Evolutionary conservation across 2,888 invertebrate genomes (phyloP).

Genomic region (Nebria brevicollis): DNA sequence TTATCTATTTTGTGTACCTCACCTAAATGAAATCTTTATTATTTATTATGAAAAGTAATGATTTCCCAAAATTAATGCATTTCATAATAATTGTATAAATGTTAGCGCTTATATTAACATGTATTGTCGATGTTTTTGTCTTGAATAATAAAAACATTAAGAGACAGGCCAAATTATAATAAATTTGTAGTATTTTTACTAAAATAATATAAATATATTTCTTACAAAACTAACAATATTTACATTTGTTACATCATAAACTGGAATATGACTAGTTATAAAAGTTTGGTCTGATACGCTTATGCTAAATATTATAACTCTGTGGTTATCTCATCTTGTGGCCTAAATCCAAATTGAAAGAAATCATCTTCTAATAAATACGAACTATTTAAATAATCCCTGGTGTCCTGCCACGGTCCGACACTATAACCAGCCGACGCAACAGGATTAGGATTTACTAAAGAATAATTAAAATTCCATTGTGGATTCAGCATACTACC

Average conservation of each 20-base stretch:
- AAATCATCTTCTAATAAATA: slow-evolving; percentile 83
- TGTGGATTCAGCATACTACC: slow-evolving; percentile 63
- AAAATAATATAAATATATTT: slow-evolving; percentile 44
- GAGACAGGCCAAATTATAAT: not conserved
- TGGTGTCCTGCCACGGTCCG: slow-evolving; percentile 61
- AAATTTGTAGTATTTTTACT: slow-evolving; percentile 11
- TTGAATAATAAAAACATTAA: not conserved
- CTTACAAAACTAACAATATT: slow-evolving; percentile 40
- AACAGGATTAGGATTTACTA: slow-evolving; percentile 52
- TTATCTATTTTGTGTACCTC: too few species aligned
- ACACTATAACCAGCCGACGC: slow-evolving; percentile 64
- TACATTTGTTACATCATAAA: slow-evolving; percentile 47
- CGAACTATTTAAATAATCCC: slow-evolving; percentile 65
- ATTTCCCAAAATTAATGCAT: too few species aligned
- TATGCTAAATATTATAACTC: slow-evolving; percentile 69
- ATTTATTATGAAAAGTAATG: too few species aligned
- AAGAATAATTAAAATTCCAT: slow-evolving; percentile 65
- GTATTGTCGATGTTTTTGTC: too few species aligned
- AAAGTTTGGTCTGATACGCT: slow-evolving; percentile 47
- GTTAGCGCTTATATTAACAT: too few species aligned
- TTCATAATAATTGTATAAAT: too few species aligned
- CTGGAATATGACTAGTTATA: slow-evolving; percentile 49
- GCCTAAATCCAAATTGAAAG: slow-evolving; percentile 83
- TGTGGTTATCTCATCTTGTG: slow-evolving; percentile 89
- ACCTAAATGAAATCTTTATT: too few species aligned